Evolutionary conservation across 2,888 invertebrate genomes (phyloP), one percentile per base, ranked within the genome.

Genomic region (Horisme vitalbata): DNA sequence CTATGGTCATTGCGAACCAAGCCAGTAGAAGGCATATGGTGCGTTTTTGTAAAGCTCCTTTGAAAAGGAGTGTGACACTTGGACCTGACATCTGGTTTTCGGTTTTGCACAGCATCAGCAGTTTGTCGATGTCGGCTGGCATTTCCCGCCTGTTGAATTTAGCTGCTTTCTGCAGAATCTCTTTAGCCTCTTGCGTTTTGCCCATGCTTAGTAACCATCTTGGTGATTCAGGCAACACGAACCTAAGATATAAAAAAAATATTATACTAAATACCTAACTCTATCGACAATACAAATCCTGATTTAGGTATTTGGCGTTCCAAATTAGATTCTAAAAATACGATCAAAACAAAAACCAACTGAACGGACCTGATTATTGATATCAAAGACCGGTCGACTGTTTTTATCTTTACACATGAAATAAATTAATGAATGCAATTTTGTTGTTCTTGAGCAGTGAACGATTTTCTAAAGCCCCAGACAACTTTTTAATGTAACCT

Each of bases 1-100:
- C 93, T 33, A 95, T 91, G 48, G 95, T 94, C 81, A 95, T 93
- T 34, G 93, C 91, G 73, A 95, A 95, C 95, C 95, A 95, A 41
- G 94, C 92, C 38, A 94, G 78, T 47, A 94, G 93, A 26, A 95
- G 86, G 52, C 94, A 93, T 26, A 94, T 86, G 0, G 95, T 94
- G 55, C 93, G 93, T 67, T 92, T 93, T 30, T 93, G 79, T 63
- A 95, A 87, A 20, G 90, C 83, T 30, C 94, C 93, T 63, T 91
- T 91, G 71, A 95, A 94, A 1, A 95, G 86, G 74, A 94, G 92
- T 30, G 91, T 65, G 1, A 94, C 90, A 44, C 92, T 92, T 0
- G 91, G 85, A 18, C 90, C 85, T 35, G 90, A 84, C 4, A 85
- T 84, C 5, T 71, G 66, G 23, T 77, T 81, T 8, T 88, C 82